Conservation (phyloP, 2,888 invertebrate species). For the Spisula solida region DNA sequence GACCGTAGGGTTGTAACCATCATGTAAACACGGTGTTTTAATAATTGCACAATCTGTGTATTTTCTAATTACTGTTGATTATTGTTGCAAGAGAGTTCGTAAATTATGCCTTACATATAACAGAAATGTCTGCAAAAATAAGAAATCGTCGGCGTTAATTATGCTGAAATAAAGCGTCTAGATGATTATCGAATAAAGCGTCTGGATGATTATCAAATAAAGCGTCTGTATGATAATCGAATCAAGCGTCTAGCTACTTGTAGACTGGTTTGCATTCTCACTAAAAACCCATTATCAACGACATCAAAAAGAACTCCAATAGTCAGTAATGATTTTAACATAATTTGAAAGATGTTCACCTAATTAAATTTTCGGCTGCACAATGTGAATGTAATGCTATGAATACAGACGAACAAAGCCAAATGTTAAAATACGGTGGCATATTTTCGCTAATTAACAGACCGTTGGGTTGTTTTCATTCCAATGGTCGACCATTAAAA, state of each 20-base stretch:
- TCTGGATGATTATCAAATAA: conserved; percentile 25
- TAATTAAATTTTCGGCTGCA: conserved; percentile 60
- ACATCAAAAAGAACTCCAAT: conserved; percentile 48
- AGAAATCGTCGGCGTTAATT: conserved; percentile 36
- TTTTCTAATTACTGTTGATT: conserved; percentile 36
- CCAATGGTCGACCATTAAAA: conserved; percentile 59
- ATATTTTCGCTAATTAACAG: conserved; percentile 61
- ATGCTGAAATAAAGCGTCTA: conserved; percentile 41
- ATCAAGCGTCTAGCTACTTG: conserved; percentile 37
- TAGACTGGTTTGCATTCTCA: conserved; percentile 47
- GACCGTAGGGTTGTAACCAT: background rate
- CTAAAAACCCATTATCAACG: conserved; percentile 47
- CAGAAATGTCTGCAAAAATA: conserved; percentile 41
- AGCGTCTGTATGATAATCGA: conserved; percentile 34
- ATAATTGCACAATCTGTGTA: conserved; percentile 8
- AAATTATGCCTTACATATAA: conserved; percentile 40
- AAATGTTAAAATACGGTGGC: conserved; percentile 18
- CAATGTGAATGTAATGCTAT: conserved; percentile 30
- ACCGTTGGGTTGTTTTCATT: conserved; percentile 64
- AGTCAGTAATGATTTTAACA: conserved; percentile 49
- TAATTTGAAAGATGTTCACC: conserved; percentile 54
- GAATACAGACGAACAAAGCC: conserved; percentile 2
- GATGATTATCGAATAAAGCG: conserved; percentile 29
- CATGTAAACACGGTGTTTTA: background rate
- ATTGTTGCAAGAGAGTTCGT: conserved; percentile 46